Evolutionary conservation across 2,888 invertebrate species (phyloP), one percentile per base, ranked within the genome.

Genomic region (Andrena bicolor): DNA sequence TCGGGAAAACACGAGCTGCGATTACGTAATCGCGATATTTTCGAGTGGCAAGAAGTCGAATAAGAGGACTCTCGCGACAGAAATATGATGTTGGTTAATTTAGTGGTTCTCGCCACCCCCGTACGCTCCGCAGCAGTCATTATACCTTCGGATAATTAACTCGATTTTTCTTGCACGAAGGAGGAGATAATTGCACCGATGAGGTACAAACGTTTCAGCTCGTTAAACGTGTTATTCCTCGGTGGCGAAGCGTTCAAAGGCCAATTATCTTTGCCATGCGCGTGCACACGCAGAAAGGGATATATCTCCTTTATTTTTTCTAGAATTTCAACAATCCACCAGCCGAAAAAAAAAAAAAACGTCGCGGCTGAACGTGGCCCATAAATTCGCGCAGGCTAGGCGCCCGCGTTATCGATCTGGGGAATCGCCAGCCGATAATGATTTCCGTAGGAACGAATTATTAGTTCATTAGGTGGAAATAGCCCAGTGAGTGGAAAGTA

Each of bases 61-160:
- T 69, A 71, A 80, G 83, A 88, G 78, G 80, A 77, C 76, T 53
- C 77, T 74, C 80, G 84, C 84, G 86, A 79, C 83, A 88, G 85
- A 89, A 89, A 89, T 87, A 90, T 88, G 76, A 86, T 77, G 82
- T 83, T 68, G 76, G 81, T 87, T 89, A 89, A 90, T 90, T 89
- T 84, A 86, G 80, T 80, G 87, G 78, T 80, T 83, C 84, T 75
- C 83, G 75, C 80, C 56, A 26, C 56, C 56, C 78, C 75, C 82
- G 79, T 56, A 61, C 65, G 68, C 82, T 76, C 70, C 65, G 68
- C 70, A 72, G 69, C 70, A 76, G 82, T 86, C 86, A 86, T 88
- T 89, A 89, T 86, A 86, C 81, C 87, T 82, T 86, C 87, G 84
- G 87, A 86, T 87, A 89, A 89, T 89, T 89, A 89, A 89, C 88